A percentile compares a stretch with the other conserved stretches of the same genome.
These are phyloP conservation scores for Lepus europaeus DNA, from an alignment of 2,113 vertebrate genomes.

Conservation along the genomic window DNA sequence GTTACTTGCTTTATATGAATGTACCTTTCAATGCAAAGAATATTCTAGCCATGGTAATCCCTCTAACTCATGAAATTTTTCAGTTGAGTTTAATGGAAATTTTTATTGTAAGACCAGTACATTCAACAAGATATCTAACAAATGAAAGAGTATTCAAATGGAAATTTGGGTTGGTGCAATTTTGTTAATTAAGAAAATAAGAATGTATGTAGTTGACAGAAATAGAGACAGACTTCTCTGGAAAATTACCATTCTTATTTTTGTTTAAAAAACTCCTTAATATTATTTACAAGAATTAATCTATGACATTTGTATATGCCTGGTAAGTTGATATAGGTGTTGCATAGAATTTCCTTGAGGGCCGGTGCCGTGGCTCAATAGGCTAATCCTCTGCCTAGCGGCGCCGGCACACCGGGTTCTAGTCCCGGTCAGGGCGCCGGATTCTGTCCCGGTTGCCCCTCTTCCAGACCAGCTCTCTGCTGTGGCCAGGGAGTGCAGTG, in stretches of 20 bases:
- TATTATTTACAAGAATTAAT: background rate
- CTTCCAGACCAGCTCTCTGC: too few species aligned
- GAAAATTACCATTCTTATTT: background rate
- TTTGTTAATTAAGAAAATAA: slow-evolving; percentile 37
- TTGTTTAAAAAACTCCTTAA: background rate
- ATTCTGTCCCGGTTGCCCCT: too few species aligned
- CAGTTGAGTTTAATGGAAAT: background rate
- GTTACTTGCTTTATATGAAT: background rate
- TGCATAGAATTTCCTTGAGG: too few species aligned
- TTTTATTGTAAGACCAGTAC: background rate
- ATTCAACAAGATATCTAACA: slow-evolving; percentile 12
- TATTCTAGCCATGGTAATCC: background rate
- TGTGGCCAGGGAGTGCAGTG: too few species aligned
- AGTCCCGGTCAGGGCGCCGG: too few species aligned
- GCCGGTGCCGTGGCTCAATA: too few species aligned
- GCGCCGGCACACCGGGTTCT: too few species aligned
- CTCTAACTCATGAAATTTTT: slow-evolving; percentile 7
- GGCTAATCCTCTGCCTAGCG: too few species aligned
- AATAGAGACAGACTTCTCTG: background rate
- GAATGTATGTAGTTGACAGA: background rate
- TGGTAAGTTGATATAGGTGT: background rate
- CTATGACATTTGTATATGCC: background rate
- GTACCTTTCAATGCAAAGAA: background rate
- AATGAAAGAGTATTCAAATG: background rate
- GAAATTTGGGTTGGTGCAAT: background rate